Percentiles rank a stretch among this genome's conserved stretches.
These are phyloP conservation scores for Drosophila bocqueti DNA, from an alignment of 1,140 invertebrate species.

Conservation along the genomic window DNA sequence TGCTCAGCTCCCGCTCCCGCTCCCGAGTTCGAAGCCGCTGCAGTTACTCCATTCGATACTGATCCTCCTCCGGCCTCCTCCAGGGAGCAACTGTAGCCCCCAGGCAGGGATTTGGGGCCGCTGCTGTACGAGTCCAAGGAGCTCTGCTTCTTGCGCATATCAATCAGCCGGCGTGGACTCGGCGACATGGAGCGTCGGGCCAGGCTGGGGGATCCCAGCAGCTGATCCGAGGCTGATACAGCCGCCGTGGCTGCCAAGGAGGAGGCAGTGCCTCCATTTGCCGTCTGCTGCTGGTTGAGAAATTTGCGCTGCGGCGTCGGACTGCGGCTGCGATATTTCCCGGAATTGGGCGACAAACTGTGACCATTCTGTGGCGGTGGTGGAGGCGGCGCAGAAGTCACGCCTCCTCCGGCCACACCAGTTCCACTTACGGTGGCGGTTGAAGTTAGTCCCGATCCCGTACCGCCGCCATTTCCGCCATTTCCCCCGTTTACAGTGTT, in stretches of 20 bases:
- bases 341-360: conserved; percentile 35
- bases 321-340: conserved; percentile 86
- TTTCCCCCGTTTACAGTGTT: conserved; percentile 35
- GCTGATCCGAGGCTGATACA: conserved; percentile 7
- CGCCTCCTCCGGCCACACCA: background rate
- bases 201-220: conserved; percentile 52
- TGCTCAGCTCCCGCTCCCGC: conserved; percentile 51
- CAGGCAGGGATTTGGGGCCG: conserved; percentile 70
- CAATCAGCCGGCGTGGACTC: conserved; percentile 78
- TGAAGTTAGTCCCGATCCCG: conserved; percentile 13
- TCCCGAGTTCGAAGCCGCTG: background rate
- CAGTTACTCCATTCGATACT: background rate
- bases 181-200: conserved; percentile 84
- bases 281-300: conserved; percentile 63
- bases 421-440: background rate
- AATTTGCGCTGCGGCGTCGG: conserved; percentile 86
- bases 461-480: background rate
- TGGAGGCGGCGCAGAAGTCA: background rate
- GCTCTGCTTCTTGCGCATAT: conserved; percentile 79
- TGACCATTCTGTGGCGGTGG: conserved; percentile 42
- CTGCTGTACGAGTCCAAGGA: conserved; percentile 67
- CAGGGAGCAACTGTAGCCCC: conserved; percentile 30
- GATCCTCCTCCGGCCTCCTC: conserved; percentile 19
- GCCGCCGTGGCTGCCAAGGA: conserved; percentile 1
- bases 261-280: conserved; percentile 20